Percentiles rank a stretch among this genome's conserved stretches.
Conservation (phyloP, 2,888 invertebrate genomes). For the Hipparchia sbordonii region DNA sequence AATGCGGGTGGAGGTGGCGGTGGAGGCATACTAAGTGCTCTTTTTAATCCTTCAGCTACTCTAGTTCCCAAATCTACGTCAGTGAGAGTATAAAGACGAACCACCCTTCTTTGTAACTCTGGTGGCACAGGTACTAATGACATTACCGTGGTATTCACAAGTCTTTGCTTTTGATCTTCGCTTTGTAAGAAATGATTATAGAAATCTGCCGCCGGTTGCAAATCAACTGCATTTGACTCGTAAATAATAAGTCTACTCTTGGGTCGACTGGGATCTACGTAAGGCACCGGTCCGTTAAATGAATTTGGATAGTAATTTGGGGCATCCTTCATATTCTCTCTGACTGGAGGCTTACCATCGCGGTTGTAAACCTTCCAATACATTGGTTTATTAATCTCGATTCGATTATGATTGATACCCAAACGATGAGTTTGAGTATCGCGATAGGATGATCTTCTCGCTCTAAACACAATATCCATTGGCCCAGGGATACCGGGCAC, state of each 20-base stretch:
- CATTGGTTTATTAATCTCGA: slow-evolving; percentile 58
- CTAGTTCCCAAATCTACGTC: slow-evolving; percentile 87
- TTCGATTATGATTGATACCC: slow-evolving; percentile 60
- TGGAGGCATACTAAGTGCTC: slow-evolving; percentile 23
- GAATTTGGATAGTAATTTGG: slow-evolving; percentile 98
- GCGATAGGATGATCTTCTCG: slow-evolving; percentile 55
- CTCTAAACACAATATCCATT: slow-evolving; percentile 56
- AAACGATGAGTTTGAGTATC: slow-evolving; percentile 64
- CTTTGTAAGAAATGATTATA: slow-evolving; percentile 73
- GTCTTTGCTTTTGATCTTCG: slow-evolving; percentile 47
- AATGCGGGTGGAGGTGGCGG: slow-evolving; percentile 42
- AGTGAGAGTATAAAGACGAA: slow-evolving; percentile 89
- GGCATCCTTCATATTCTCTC: slow-evolving; percentile 91
- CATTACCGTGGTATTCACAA: slow-evolving; percentile 42
- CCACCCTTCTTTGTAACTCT: slow-evolving; percentile 88
- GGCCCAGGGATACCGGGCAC: slow-evolving; percentile 70
- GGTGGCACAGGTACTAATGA: slow-evolving; percentile 41
- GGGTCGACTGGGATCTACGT: slow-evolving; percentile 69
- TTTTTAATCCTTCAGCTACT: slow-evolving; percentile 28
- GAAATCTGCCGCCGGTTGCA: slow-evolving; percentile 87
- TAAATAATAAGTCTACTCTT: slow-evolving; percentile 47
- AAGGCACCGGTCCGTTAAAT: slow-evolving; percentile 90
- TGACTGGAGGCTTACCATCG: slow-evolving; percentile 84
- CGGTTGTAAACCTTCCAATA: slow-evolving; percentile 56
- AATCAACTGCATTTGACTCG: slow-evolving; percentile 54